Base-by-base conservation (phyloP, 2,797 vertebrate species). In the Miichthys miiuy region DNA sequence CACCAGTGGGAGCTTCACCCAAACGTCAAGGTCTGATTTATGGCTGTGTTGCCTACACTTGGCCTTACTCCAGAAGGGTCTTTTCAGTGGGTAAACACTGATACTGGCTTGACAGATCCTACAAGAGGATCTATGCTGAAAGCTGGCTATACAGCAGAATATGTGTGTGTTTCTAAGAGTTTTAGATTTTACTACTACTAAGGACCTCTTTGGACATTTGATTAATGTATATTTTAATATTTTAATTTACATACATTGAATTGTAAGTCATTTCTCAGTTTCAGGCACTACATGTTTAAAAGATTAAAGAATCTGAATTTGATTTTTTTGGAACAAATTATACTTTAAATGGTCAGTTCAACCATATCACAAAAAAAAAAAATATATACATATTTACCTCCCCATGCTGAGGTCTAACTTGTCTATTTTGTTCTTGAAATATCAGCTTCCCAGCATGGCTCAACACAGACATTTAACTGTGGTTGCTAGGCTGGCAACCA, bases 21-120 rank as follows among this genome's bases (percentile, higher is more conserved):
- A 51, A 21, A 75, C 0, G 2, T 72, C 79, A 5, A 20, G 55
- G 12, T 13, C 51, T 84, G 74, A 74, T 73, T 71, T 65, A 68
- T 60, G 21, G 41, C 30, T 23, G 20, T 38, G 63, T 42, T 56
- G 27, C 61, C 67, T 77, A n/a, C 61, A 56, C 69, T 72, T 51
- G 51, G 61, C 65, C 65, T 69, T 52, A 41, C 25, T 73, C 63
- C 48, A 46, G 68, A 80, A 72, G 46, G 58, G n/a, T 64, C 55
- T 58, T 68, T 23, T 58, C 21, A 20, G 41, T 41, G 23, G 41
- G 6, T 65, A 18, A 68, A 83, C 63, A 38, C 41, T 38, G 61
- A 68, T 67, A 64, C 13, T 12, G 25, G 47, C 34, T n/a, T 80
- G 79, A 86, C 30, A 67, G 65, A 75, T 76, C 57, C 54, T 63